Base-by-base conservation (phyloP, 2,797 vertebrate species). In the Tragelaphus eurycerus region DNA sequence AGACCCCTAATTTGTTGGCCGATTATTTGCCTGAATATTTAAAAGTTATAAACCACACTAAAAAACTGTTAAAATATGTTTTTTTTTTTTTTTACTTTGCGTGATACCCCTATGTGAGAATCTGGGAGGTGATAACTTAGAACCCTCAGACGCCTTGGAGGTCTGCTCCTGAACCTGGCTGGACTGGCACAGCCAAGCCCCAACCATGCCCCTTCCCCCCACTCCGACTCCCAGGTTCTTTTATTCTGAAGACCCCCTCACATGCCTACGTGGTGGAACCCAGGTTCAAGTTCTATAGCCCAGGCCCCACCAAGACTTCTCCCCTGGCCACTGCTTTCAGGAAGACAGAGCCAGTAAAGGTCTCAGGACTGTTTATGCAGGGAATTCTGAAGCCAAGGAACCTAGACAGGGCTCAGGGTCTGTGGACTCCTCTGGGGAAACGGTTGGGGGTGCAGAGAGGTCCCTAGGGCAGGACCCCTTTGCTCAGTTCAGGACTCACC, bases 141-240 rank as follows among this genome's bases (percentile, higher is more conserved):
- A 54, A 10, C 11, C 3, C 50, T 27, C 19, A 13, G 74, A 62
- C 3, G 21, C 46, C 7, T 15, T 17, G 25, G 31, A 38, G 23
- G 52, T 4, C 50, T n/a, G 29, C 17, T 48, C 21, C 81, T n/a
- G 21, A 48, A 7, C 14, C 25, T 12, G 54, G 46, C 57, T 25
- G 10, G 0, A 2, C 1, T 1, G 0, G 16, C 25, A 31, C 8
- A 50, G 55, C 27, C 16, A 38, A 2, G 34, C 21, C 17, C 0
- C 10, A n/a, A 15, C 48, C 29, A 13, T 5, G 62, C 7, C 8
- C 21, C n/a, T 55, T 76, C 7, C 34, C 48, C 9, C 46, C 23
- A 12, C 23, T 17, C 19, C 8, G 9, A 5, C 15, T n/a, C 23
- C 10, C 27, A 3, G 67, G 4, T 21, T 29, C 25, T 52, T 54